Conservation (phyloP, 2,113 vertebrate species). For the Marmota monax region DNA sequence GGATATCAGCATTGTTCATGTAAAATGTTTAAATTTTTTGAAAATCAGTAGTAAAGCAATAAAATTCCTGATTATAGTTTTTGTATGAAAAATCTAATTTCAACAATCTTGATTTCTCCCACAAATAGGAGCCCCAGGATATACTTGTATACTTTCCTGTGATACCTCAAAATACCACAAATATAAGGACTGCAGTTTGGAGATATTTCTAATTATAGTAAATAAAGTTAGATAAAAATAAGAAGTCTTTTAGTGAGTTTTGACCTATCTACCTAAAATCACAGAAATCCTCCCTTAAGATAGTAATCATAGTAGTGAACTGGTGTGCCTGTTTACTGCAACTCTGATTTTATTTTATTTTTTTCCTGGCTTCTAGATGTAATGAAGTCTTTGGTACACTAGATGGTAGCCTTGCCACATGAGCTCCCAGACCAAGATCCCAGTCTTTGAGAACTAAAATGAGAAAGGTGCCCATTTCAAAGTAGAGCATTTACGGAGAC, state of each 20-base stretch:
- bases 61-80: not conserved
- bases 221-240: not conserved
- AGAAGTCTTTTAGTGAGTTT: not conserved
- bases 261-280: not conserved
- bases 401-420: conserved; percentile 81
- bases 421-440: rapidly evolving
- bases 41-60: not conserved
- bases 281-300: not conserved
- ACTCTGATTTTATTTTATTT: not conserved
- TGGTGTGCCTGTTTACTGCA: rapidly evolving
- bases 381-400: not conserved
- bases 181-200: not conserved
- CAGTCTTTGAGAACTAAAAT: rapidly evolving
- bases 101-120: not conserved
- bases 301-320: rapidly evolving
- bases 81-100: not conserved
- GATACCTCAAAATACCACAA: not conserved
- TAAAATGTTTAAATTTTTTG: not conserved
- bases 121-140: not conserved
- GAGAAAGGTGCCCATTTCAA: rapidly evolving
- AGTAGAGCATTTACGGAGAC: rapidly evolving
- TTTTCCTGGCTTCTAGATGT: not conserved
- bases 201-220: not conserved
- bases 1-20: not conserved
- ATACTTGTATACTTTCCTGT: not conserved